Base-by-base conservation (phyloP, 2,888 invertebrate genomes). In the Mythimna vitellina region DNA sequence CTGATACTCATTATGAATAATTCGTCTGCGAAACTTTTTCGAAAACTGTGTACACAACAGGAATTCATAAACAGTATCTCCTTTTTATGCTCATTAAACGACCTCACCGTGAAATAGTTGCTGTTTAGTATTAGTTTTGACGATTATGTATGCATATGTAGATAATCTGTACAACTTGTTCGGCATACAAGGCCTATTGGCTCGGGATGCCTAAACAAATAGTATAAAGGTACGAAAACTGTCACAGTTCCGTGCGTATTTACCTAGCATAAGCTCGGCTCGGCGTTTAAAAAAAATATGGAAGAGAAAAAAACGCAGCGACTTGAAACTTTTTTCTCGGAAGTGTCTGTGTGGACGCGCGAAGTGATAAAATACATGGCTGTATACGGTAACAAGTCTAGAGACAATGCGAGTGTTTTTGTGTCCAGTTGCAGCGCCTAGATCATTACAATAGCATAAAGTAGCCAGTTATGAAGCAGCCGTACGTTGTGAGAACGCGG, bases 371-470 rank as follows among this genome's bases (percentile, higher is more conserved):
- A 92, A 92, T 86, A 87, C 85, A 81, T 81, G 83, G 65, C 86
- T 86, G 83, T 87, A 85, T 87, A 93, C 89, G 92, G 93, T 89
- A 93, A 92, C 91, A 91, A 90, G 92, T 89, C 92, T 91, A 90
- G 87, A 93, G 91, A 95, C 95, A 95, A 94, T 95, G 93, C 92
- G 83, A 86, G 86, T 86, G 92, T 95, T 96, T 95, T 95, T 96
- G 92, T 93, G 82, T 74, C 75, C 82, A 89, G 90, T 89, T 90
- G 92, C 92, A 89, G 88, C 93, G 91, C 91, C 93, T 95, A 95
- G 95, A 93, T 93, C 93, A 93, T 94, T 94, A 95, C 95, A 95
- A 95, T 94, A 92, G 95, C 93, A 93, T 94, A 93, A 94, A 95
- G 92, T 93, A 92, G 93, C 93, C 94, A 93, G 95, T 94, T 95